Evolutionary conservation across 2,113 vertebrate genomes (phyloP).

Genomic region (Balaeniceps rex): DNA sequence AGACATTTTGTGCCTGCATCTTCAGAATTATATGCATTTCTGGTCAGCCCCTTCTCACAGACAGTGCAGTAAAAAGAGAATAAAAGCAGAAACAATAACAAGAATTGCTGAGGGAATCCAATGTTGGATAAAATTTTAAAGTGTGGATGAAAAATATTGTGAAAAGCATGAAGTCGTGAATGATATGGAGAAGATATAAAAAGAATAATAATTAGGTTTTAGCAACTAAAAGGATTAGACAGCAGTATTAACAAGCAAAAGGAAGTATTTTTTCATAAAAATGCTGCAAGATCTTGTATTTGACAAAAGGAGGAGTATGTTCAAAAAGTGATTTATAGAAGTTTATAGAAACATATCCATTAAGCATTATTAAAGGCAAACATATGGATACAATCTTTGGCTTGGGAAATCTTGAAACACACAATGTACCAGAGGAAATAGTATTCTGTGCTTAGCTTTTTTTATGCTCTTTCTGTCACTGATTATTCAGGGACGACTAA

Average conservation of each 20-base stretch:
- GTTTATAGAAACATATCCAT: not conserved
- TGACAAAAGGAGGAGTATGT: not conserved
- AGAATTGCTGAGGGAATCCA: not conserved
- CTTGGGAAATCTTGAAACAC: not conserved
- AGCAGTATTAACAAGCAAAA: not conserved
- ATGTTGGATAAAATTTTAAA: not conserved
- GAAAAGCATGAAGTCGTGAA: not conserved
- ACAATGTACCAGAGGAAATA: not conserved
- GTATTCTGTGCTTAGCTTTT: not conserved
- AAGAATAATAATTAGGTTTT: not conserved
- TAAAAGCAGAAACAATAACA: not conserved
- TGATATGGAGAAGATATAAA: not conserved
- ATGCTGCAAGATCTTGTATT: not conserved
- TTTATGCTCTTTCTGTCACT: not conserved
- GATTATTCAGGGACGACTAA: not conserved
- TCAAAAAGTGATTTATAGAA: not conserved
- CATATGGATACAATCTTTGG: not conserved
- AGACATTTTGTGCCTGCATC: not conserved
- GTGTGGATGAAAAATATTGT: not conserved
- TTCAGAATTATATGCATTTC: not conserved
- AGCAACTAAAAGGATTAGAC: not conserved
- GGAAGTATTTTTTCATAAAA: not conserved
- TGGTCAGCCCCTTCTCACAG: not conserved
- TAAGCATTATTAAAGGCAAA: not conserved
- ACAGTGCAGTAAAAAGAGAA: not conserved